Evolutionary conservation across 2,888 invertebrate genomes (phyloP), one percentile per base, ranked within the genome.

Genomic region (Prosopocoilus inquinatus): DNA sequence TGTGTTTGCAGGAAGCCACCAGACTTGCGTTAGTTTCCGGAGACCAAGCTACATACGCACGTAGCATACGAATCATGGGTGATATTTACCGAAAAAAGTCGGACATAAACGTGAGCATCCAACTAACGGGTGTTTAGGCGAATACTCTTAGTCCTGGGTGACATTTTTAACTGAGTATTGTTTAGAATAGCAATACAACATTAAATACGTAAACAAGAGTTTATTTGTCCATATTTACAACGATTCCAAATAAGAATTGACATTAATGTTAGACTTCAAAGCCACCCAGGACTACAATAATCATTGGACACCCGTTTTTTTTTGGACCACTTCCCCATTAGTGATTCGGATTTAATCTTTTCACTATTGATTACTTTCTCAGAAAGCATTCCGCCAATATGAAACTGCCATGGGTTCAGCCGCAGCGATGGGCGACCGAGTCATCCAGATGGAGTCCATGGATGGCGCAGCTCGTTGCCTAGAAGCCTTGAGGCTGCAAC

Each of bases 381-480:
- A 84, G 84, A 84, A 84, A 77, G 84, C 85, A n/a, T 87, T 81
- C 74, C 85, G 91, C 51, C 91, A 92, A 70, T 93, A 93, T 70
- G 91, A 92, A 75, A 88, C 88, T 65, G 91, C 92, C 0, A 92
- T 92, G 91, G 91, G 90, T 0, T 81, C 83, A 2, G 90, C 90
- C 0, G 89, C 90, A 0, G 85, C 88, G 0, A 81, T 91, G 65
- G 92, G 91, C 1, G 92, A 93, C 75, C 82, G 91, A 0, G 83
- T 92, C 59, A 90, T 91, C 7, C 92, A 92, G 73, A 91, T 93
- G 91, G 91, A 92, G 68, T 91, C 91, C 0, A 91, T 92, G 91
- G 92, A 92, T 67, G 92, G 91, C 1, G 91, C 90, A 0, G 92
- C 91, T 0, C 79, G 90, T 44, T 92, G 91, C 66, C 77, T 91